phyloP scores from a whole-genome alignment of 2,797 vertebrate species.

The Rhinophrynus dorsalis region DNA sequence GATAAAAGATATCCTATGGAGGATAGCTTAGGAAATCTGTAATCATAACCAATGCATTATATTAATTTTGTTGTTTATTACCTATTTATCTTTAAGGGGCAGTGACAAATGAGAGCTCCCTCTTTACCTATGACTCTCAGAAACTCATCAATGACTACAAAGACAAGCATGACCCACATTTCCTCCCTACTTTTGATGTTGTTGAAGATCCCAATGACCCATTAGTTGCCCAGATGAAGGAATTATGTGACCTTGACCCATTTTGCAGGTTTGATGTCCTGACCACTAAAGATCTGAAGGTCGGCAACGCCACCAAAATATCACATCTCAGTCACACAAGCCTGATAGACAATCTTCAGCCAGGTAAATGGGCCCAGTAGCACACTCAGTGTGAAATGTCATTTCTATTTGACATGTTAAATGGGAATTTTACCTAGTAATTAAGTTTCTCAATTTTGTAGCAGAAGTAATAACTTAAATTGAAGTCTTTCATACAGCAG shows the following conservation, averaged over 20 bases:
- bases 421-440: too few relatives aligned
- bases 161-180: constrained; percentile 77
- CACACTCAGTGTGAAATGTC: neutral
- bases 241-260: constrained; percentile 69
- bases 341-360: constrained; percentile 62
- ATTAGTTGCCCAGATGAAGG: constrained; percentile 49
- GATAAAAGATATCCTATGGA: too few relatives aligned
- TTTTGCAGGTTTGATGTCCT: constrained; percentile 81
- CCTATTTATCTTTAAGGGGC: constrained; percentile 76
- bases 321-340: constrained; percentile 69
- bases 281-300: constrained; percentile 66
- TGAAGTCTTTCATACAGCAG: too few relatives aligned
- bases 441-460: too few relatives aligned
- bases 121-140: constrained; percentile 87
- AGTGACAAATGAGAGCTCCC: constrained; percentile 73
- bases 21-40: too few relatives aligned
- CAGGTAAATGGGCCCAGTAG: constrained; percentile 67
- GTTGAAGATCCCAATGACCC: constrained; percentile 63
- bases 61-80: too few relatives aligned
- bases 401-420: too few relatives aligned
- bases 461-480: too few relatives aligned
- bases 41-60: too few relatives aligned
- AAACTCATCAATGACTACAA: constrained; percentile 64
- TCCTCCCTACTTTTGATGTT: constrained; percentile 75
- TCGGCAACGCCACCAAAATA: constrained; percentile 73